Evolutionary conservation across 2,888 invertebrate genomes (phyloP).

Genomic region (Amiota minor): DNA sequence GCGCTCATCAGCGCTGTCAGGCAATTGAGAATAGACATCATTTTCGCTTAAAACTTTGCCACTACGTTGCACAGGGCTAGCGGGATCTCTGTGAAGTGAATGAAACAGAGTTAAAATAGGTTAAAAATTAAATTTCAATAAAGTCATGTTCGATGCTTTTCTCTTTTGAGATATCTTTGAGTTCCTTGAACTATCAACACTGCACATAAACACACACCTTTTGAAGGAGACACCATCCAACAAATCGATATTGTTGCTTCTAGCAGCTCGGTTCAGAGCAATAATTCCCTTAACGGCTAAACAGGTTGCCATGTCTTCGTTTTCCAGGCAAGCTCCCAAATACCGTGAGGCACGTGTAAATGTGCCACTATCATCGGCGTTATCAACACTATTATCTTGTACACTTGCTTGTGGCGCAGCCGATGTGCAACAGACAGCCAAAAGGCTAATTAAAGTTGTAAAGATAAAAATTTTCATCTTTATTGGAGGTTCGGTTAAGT

Average conservation of each 20-base stretch:
- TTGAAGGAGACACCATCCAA: constrained; percentile 77
- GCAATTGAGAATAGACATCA: constrained; percentile 76
- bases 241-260: constrained; percentile 76
- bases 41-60: constrained; percentile 73
- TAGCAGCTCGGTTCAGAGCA: constrained; percentile 76
- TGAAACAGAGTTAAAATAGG: constrained; percentile 2
- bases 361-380: constrained; percentile 69
- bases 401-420: constrained; percentile 67
- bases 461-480: constrained; percentile 72
- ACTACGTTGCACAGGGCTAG: constrained; percentile 65
- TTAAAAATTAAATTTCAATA: constrained; percentile 20
- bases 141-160: not conserved
- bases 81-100: constrained; percentile 68
- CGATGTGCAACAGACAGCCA: constrained; percentile 62
- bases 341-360: constrained; percentile 71
- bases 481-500: constrained; percentile 48
- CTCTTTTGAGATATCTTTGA: not conserved
- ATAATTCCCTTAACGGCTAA: constrained; percentile 77
- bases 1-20: constrained; percentile 75
- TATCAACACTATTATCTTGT: constrained; percentile 73
- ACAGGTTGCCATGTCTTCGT: constrained; percentile 76
- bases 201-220: constrained; percentile 70
- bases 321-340: constrained; percentile 72
- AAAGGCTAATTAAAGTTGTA: constrained; percentile 58
- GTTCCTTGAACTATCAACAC: constrained; percentile 27